Percentiles rank a stretch among this genome's conserved stretches.
Conservation (phyloP, 2,888 invertebrate genomes). For the Acleris cristana region DNA sequence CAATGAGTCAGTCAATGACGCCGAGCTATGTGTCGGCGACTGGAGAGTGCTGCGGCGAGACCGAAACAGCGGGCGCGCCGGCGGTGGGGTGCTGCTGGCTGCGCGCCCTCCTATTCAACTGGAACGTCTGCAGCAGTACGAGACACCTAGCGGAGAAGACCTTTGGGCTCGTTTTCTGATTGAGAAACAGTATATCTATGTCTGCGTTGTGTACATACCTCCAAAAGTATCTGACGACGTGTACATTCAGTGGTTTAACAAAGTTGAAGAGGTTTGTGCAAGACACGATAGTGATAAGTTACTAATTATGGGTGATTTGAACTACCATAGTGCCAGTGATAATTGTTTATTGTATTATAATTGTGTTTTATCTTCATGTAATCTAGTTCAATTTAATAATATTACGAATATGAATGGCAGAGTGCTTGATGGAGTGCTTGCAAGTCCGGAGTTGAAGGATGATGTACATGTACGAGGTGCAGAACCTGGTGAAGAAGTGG, state of each 20-base stretch:
- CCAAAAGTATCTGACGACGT: not conserved
- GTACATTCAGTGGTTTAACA: not conserved
- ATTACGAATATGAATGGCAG: conserved; percentile 15
- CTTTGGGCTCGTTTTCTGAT: not conserved
- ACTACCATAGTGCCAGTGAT: not conserved
- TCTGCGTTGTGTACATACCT: not conserved
- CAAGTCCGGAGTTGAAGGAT: conserved; percentile 4
- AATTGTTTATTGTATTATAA: not conserved
- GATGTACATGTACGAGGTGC: conserved; percentile 9
- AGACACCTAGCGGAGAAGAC: not conserved
- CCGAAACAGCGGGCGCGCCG: too few species aligned
- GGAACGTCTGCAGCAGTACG: not conserved
- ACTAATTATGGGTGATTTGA: not conserved
- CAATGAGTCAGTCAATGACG: too few species aligned
- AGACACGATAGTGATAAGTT: not conserved
- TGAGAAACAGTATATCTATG: too few species aligned
- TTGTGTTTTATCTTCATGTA: not conserved
- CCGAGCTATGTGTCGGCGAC: too few species aligned
- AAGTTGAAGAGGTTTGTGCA: not conserved
- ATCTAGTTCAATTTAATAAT: not conserved
- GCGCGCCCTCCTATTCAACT: too few species aligned
- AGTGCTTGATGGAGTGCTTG: conserved; percentile 22
- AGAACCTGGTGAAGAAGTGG: conserved; percentile 7
- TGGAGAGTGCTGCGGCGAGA: too few species aligned
- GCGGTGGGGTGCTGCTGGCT: too few species aligned